These are phyloP conservation scores for Drosophila saltans DNA, from an alignment of 1,140 invertebrate genomes.

Conservation along the genomic window DNA sequence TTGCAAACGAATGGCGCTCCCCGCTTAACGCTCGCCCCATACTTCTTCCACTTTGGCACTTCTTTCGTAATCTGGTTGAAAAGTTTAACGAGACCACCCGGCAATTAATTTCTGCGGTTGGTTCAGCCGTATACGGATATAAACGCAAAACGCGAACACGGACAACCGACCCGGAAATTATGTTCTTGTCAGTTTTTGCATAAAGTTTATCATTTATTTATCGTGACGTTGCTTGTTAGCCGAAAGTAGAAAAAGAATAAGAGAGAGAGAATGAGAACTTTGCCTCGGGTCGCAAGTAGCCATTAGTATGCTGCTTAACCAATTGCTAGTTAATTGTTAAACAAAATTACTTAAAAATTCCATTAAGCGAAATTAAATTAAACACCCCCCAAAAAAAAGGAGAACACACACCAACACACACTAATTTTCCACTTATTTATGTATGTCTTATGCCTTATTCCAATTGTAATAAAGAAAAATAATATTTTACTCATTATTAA, in stretches of 20 bases:
- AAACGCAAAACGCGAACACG: neutral
- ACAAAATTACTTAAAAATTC: slow-evolving; percentile 65
- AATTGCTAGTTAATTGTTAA: slow-evolving; percentile 62
- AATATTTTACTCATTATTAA: slow-evolving; percentile 24
- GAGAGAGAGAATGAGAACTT: neutral
- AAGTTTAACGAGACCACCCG: slow-evolving; percentile 65
- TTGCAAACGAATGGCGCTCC: slow-evolving; percentile 45
- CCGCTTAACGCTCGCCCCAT: no score
- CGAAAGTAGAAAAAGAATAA: neutral
- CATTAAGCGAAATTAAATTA: slow-evolving; percentile 50
- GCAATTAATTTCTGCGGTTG: slow-evolving; percentile 68
- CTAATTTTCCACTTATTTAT: neutral
- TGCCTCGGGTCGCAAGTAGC: slow-evolving; percentile 23
- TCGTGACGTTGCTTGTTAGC: slow-evolving; percentile 47
- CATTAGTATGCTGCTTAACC: slow-evolving; percentile 61
- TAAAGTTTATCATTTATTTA: slow-evolving; percentile 71
- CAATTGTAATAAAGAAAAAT: slow-evolving; percentile 46
- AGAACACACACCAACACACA: neutral
- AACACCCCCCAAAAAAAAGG: neutral
- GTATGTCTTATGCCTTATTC: slow-evolving; percentile 28
- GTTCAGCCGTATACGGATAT: slow-evolving; percentile 34
- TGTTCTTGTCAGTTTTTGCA: slow-evolving; percentile 59
- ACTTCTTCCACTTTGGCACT: slow-evolving; percentile 4
- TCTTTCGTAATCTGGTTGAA: slow-evolving; percentile 30
- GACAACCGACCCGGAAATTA: slow-evolving; percentile 54